Evolutionary conservation across 2,888 invertebrate genomes (phyloP), one percentile per base, ranked within the genome.

Genomic region (Xestia sexstrigata): DNA sequence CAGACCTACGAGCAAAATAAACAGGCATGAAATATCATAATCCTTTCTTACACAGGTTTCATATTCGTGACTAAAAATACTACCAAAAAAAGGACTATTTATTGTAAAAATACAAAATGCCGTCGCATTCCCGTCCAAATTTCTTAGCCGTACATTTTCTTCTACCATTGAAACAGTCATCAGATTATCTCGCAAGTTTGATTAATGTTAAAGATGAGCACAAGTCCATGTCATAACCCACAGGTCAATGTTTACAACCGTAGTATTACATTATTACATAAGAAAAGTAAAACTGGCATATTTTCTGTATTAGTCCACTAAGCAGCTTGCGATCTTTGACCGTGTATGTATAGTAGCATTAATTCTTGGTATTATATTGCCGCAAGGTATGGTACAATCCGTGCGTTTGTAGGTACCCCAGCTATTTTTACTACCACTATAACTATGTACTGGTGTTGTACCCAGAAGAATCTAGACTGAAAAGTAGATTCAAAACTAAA

Each of bases 191-290:
- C 55, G 70, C 49, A 69, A 79, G 55, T 52, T 72, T 67, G 72
- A 82, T 74, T 52, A 72, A 81, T 78, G 63, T 65, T 63, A n/a
- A 68, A 78, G 72, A 84, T 81, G 78, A 30, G 47, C 35, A 45
- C 60, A 74, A 42, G 11, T 45, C 47, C 63, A 70, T 78, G 69
- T 73, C 83, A 78, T 75, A 83, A 84, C 70, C 47, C 13, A 0
- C 76, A 67, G 85, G 85, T 84, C 84, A 82, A 79, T 85, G 79
- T 85, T 70, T 47, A 47, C 68, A 42, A 70, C 39, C 47, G 30
- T 63, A 62, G 65, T 71, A 76, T 72, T 77, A 65, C 62, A 23
- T 58, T 49, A 49, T 82, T 84, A 69, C 70, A 67, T 67, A 85
- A 85, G 13, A 55, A 26, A 66, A 75, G 75, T 79, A 71, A 85